Base-by-base conservation (phyloP, 2,113 vertebrate species). In the Hypanus sabinus region DNA sequence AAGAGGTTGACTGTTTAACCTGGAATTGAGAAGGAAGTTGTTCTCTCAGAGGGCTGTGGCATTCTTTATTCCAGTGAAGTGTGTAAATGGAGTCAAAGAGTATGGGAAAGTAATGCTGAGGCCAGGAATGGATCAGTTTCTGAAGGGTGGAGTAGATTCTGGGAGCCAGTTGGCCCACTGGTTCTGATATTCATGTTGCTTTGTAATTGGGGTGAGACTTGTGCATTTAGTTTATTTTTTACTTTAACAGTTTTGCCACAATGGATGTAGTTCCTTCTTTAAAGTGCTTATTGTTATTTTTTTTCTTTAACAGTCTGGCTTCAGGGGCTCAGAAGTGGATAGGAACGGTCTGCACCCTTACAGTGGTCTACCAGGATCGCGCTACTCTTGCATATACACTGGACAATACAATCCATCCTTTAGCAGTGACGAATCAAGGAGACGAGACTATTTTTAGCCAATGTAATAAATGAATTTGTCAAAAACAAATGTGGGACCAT, bases 331-430 rank as follows among this genome's bases (percentile, higher is more conserved):
- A 46, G 99, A 99, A 96, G 97, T 99, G 96, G 98, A 99, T 95
- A 96, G 98, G 96, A 99, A 98, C 0, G 98, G 98, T 94, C 96
- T 98, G 70, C 98, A 98, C 95, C 98, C 98, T 2, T 99, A 98
- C 97, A 97, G 97, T 7, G 98, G 98, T 81, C 96, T 99, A 94
- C 99, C 99, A 0, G 99, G 99, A 16, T 99, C 99, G 7, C 97
- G 99, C 85, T 98, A 99, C 95, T 99, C 99, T 0, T 99, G 98
- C 96, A 99, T 99, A 95, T 99, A 99, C 95, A 98, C 99, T 0
- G 98, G 98, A 94, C 98, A 98, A 95, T 99, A 98, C 96, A 99
- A 99, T 96, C 99, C 98, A 0, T 98, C 98, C 90, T 99, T 99
- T 95, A 97, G 98, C 95, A 98, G 98, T n/a, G 99, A 99, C 0